Evolutionary conservation across 2,113 vertebrate genomes (phyloP), one percentile per base, ranked within the genome.

Genomic region (Hemicordylus capensis): DNA sequence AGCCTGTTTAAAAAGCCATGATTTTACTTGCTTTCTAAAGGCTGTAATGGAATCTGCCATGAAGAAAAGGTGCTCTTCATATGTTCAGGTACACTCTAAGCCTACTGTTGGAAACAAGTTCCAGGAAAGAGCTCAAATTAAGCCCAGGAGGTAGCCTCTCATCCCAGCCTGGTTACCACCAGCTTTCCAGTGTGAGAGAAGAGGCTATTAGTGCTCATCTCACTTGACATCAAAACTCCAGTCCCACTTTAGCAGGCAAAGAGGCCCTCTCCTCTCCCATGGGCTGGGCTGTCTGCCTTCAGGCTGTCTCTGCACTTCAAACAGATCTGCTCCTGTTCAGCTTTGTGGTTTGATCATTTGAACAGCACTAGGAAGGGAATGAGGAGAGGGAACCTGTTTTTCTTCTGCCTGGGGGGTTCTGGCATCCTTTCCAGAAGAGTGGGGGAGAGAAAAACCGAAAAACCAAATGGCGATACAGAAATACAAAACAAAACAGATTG

Each of bases 361-460:
- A 61, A n/a, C 64, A 69, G 46, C 46, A 69, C 26, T 26, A 0
- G 0, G 64, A 79, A 22, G 24, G 4, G 54, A 54, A 42, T 0
- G 4, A 54, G 3, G 3, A 76, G 4, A 67, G 26, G 46, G 70
- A 86, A 56, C 42, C 2, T 6, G 56, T 24, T 64, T 78, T 75
- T 59, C 72, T 70, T 66, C 24, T 73, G 66, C 80, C 80, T 28
- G 12, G n/a, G 74, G 34, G 28, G 3, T n/a, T 81, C 80, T 74
- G 75, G 59, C 75, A 44, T 39, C 12, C 7, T 61, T 15, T 61
- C 67, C 56, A 73, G 56, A 44, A n/a, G 26, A 11, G 26, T 34
- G 70, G 24, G 58, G 3, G 19, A 15, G 34, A 22, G 46, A 83
- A 34, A 56, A 34, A 0, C 0, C 22, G 37, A 37, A 10, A 26